Evolutionary conservation across 2,113 vertebrate species (phyloP), one percentile per base, ranked within the genome.

Genomic region (Apteryx mantelli): DNA sequence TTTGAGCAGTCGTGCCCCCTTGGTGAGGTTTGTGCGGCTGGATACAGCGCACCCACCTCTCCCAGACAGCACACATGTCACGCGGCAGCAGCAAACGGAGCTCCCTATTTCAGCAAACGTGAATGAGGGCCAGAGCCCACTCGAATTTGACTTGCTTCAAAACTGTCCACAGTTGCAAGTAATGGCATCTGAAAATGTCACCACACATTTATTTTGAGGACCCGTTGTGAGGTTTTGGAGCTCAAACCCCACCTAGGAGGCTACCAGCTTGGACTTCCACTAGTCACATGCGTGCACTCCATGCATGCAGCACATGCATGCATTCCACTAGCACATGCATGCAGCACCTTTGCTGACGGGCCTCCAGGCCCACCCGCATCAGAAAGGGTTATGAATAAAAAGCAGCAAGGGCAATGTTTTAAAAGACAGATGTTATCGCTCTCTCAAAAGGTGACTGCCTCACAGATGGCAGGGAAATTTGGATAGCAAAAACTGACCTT

Each of bases 61-160:
- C n/a, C 28, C 0, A 1, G 8, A 5, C 15, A 38, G 24, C 1
- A 0, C 32, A 5, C 44, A 6, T 52, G 88, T 40, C 28, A n/a
- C 16, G 17, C 7, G 38, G 34, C 69, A 44, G 36, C 55, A 21
- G 53, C 60, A 90, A 25, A 1, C 0, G 1, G 50, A 30, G 4
- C 16, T 52, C 86, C 77, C 86, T 25, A 50, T 81, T 88, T 40
- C 80, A 93, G 36, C 32, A 53, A 84, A 38, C 0, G 0, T 11
- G 4, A 18, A 38, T 0, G 0, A 73, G 64, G 58, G 34, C 61
- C 55, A n/a, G n/a, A 69, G 44, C 60, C n/a, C 40, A 17, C 18
- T 74, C 24, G 73, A 17, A 1, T 42, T 80, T 79, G 65, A 11
- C 55, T 73, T 26, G 3, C 16, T 58, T 53, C 58, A 86, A 86